phyloP scores from a whole-genome alignment of 1,140 invertebrate species.

The Lasioglossum baleicum region DNA sequence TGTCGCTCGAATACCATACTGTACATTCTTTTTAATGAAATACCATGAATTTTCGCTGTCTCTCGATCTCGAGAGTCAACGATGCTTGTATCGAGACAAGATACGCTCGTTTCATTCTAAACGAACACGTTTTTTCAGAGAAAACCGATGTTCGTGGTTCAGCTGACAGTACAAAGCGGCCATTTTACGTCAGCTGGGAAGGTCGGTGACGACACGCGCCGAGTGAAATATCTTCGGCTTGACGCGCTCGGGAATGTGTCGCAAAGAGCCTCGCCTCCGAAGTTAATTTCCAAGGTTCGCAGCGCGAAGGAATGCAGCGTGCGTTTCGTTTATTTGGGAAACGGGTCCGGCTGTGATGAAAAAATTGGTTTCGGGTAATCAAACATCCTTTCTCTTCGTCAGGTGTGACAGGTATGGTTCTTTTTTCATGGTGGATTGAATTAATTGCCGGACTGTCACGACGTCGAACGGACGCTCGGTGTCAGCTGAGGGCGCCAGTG shows the following conservation, averaged over 20 bases:
- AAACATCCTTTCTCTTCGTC: too few relatives aligned
- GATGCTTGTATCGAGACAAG: not conserved
- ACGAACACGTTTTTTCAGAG: slow-evolving; percentile 36
- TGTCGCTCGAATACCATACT: slow-evolving; percentile 42
- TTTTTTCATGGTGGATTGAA: not conserved
- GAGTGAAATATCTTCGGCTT: slow-evolving; percentile 57
- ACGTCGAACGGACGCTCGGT: slow-evolving; percentile 3
- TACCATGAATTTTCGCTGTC: slow-evolving; percentile 12
- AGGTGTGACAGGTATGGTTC: not conserved
- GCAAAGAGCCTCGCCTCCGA: slow-evolving; percentile 15
- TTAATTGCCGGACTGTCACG: not conserved
- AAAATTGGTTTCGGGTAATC: too few relatives aligned
- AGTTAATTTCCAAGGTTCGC: slow-evolving; percentile 19
- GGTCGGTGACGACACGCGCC: slow-evolving; percentile 54
- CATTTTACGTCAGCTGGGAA: slow-evolving; percentile 65
- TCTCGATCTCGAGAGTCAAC: rapidly evolving
- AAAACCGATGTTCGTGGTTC: slow-evolving; percentile 44
- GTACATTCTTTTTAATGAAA: slow-evolving; percentile 43
- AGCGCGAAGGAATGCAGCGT: not conserved
- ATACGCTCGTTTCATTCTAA: rapidly evolving
- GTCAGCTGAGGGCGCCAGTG: slow-evolving; percentile 67
- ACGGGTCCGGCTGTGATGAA: too few relatives aligned
- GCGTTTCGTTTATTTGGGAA: not conserved
- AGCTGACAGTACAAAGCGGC: slow-evolving; percentile 60
- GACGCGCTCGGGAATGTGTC: slow-evolving; percentile 10